phyloP scores from a whole-genome alignment of 2,797 vertebrate species.

The Tinamus major region DNA sequence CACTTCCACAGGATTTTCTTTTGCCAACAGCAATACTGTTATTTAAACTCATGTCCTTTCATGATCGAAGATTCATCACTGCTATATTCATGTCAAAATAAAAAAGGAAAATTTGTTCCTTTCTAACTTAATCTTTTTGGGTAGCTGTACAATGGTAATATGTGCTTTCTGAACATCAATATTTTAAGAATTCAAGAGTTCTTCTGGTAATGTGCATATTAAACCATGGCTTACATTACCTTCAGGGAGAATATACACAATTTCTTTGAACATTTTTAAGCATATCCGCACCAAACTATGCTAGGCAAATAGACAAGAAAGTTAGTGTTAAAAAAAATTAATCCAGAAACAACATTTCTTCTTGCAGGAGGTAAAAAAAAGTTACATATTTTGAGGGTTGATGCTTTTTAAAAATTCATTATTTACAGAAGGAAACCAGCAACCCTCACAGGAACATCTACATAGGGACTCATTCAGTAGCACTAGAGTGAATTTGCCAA shows the following conservation, averaged over 20 bases:
- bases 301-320: neutral
- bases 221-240: neutral
- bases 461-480: neutral
- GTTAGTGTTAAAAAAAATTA: neutral
- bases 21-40: neutral
- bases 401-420: neutral
- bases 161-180: neutral
- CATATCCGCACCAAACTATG: neutral
- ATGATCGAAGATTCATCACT: neutral
- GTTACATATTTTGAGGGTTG: neutral
- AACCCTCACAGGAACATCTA: neutral
- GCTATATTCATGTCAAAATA: neutral
- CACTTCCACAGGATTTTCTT: neutral
- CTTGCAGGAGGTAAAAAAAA: constrained; percentile 11
- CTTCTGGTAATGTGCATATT: neutral
- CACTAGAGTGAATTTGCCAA: neutral
- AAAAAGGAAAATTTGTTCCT: neutral
- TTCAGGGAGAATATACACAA: neutral
- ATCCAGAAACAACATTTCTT: neutral
- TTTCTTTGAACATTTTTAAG: neutral
- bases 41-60: neutral
- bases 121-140: neutral
- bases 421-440: constrained; percentile 30
- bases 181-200: neutral
- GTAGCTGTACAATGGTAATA: neutral